Conservation (phyloP, 2,797 vertebrate genomes). For the Peromyscus eremicus region DNA sequence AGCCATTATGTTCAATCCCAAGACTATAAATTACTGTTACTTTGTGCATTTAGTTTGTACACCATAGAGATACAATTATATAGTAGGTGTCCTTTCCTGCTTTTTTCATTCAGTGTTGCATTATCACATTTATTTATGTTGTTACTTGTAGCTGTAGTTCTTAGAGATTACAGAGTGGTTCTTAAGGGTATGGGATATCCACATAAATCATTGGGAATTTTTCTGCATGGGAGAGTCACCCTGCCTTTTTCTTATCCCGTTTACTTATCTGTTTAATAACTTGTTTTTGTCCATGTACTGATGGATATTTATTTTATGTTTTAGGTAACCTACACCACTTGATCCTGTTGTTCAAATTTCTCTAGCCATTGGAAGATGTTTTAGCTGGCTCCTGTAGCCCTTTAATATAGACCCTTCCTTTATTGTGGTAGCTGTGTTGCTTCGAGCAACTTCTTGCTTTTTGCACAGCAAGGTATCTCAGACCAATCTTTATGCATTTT, state of each 20-base stretch:
- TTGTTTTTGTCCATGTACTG: not conserved
- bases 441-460: not conserved
- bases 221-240: not conserved
- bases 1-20: not conserved
- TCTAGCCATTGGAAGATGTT: not conserved
- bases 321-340: not conserved
- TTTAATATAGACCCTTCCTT: not conserved
- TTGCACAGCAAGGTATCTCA: not conserved
- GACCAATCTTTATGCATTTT: not conserved
- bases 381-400: not conserved
- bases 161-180: not conserved
- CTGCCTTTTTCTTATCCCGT: not conserved
- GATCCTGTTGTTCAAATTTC: not conserved
- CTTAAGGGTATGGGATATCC: not conserved
- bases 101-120: not conserved
- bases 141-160: not conserved
- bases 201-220: not conserved
- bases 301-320: not conserved
- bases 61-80: conserved; percentile 10
- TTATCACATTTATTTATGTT: not conserved
- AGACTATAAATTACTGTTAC: not conserved
- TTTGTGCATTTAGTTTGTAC: conserved; percentile 6
- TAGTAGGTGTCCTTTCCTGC: not conserved
- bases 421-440: not conserved
- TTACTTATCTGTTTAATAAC: not conserved